Percentiles rank a stretch among this genome's conserved stretches.
These are phyloP conservation scores for Carettochelys insculpta DNA, from an alignment of 2,113 vertebrate species.

Conservation along the genomic window DNA sequence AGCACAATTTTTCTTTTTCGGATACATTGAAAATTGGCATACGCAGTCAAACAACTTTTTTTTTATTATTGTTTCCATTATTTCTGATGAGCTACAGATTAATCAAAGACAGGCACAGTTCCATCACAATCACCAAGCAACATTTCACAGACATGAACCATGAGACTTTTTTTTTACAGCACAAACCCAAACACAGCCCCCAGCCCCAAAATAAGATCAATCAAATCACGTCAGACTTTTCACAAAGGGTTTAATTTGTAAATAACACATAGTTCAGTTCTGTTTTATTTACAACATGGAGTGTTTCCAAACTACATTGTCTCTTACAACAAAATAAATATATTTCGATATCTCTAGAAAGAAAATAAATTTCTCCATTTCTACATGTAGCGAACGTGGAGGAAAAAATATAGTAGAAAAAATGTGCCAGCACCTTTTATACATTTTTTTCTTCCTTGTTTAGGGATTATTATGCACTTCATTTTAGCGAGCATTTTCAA, in stretches of 20 bases:
- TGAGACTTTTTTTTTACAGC: not conserved
- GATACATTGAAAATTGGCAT: not conserved
- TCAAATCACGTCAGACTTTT: not conserved
- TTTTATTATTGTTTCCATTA: not conserved
- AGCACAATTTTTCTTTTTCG: not conserved
- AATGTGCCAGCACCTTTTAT: slow-evolving; percentile 2
- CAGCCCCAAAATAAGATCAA: not conserved
- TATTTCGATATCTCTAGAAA: slow-evolving; percentile 14
- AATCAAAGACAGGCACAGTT: not conserved
- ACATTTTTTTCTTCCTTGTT: not conserved
- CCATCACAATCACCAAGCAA: not conserved
- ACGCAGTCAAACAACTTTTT: not conserved
- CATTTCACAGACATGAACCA: not conserved
- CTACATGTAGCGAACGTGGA: not conserved
- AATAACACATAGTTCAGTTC: not conserved
- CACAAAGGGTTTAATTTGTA: not conserved
- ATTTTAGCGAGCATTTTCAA: not conserved
- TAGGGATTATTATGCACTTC: not conserved
- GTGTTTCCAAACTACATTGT: slow-evolving; percentile 9
- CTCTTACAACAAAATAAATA: slow-evolving; percentile 49
- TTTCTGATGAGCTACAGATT: not conserved
- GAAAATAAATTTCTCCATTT: slow-evolving; percentile 46
- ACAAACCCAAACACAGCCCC: not conserved
- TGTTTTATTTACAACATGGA: not conserved
- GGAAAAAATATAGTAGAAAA: not conserved